Conservation (phyloP, 2,888 invertebrate genomes). For the Volucella zonaria region DNA sequence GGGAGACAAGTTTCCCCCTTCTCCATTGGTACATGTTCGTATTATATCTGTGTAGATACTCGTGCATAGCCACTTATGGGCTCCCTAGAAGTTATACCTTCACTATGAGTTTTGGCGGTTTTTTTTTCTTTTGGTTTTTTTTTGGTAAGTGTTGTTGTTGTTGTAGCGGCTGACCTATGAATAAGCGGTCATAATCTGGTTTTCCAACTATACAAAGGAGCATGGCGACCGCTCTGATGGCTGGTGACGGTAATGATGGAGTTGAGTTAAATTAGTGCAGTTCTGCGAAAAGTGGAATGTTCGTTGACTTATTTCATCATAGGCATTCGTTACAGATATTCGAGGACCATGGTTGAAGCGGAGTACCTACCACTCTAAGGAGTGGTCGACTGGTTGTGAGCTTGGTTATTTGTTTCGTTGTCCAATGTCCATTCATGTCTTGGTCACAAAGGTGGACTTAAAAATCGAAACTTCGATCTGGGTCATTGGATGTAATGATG, state of each 20-base stretch:
- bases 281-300: conserved; percentile 69
- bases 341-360: conserved; percentile 28
- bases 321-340: conserved; percentile 59
- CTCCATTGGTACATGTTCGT: neutral
- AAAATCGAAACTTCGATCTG: conserved; percentile 38
- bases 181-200: conserved; percentile 62
- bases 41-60: neutral
- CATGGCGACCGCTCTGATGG: neutral
- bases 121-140: conserved; percentile 1
- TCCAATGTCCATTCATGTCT: conserved; percentile 22
- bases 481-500: conserved; percentile 59
- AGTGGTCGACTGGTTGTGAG: conserved; percentile 42
- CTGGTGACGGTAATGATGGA: conserved; percentile 31
- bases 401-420: conserved; percentile 7
- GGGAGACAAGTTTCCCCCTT: conserved; percentile 45
- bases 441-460: conserved; percentile 12
- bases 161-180: conserved; percentile 54
- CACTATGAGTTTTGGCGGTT: conserved; percentile 20
- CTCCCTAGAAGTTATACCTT: conserved; percentile 64
- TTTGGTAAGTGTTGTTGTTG: conserved; percentile 6
- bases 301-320: conserved; percentile 69
- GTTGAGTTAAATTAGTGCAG: conserved; percentile 64
- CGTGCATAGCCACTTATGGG: conserved; percentile 2
- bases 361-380: conserved; percentile 32
- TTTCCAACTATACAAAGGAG: conserved; percentile 53